Evolutionary conservation across 2,888 invertebrate species (phyloP), one percentile per base, ranked within the genome.

Genomic region (Melitaea athalia): DNA sequence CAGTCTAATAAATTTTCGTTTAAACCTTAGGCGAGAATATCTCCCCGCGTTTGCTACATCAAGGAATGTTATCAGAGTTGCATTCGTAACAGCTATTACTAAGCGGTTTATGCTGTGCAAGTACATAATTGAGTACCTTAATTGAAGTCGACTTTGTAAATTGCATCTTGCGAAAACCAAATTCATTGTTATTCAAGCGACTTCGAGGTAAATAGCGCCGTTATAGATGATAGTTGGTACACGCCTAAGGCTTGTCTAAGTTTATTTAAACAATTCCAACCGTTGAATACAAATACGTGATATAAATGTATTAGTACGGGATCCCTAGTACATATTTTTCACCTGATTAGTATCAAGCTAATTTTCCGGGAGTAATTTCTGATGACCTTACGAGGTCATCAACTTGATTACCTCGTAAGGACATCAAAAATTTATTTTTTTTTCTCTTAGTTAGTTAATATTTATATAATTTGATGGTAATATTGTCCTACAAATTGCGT

Each of bases 171-270:
- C 50, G 59, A 65, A 59, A 64, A 59, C 24, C 15, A 33, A 33
- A 31, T 64, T 50, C 50, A 65, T 65, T 59, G 64, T 65, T 50
- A 65, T 59, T 43, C 64, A 42, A 50, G 50, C 43, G n/a, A 5
- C 59, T 49, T 59, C 64, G 42, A 59, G 59, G 47, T 59, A 59
- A 33, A 64, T 59, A 65, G 64, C 64, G 6, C 43, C 53, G 53
- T 55, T 52, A 59, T 65, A 59, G 64, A 65, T 59, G 59, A 59
- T 45, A 31, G 59, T 64, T 52, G 43, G 24, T 55, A 43, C 59
- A 59, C 42, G 59, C 43, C 64, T 59, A 65, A 31, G 64, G 59
- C 59, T 42, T 14, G 33, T 55, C 53, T 55, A 31, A 55, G 53
- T 55, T 55, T 43, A 15, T 15, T 31, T 52, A 15, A 65, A 65